A percentile compares a stretch with the other conserved stretches of the same genome.
Evolutionary conservation across 2,888 invertebrate genomes (phyloP).

Genomic region (Osmoderma eremita): DNA sequence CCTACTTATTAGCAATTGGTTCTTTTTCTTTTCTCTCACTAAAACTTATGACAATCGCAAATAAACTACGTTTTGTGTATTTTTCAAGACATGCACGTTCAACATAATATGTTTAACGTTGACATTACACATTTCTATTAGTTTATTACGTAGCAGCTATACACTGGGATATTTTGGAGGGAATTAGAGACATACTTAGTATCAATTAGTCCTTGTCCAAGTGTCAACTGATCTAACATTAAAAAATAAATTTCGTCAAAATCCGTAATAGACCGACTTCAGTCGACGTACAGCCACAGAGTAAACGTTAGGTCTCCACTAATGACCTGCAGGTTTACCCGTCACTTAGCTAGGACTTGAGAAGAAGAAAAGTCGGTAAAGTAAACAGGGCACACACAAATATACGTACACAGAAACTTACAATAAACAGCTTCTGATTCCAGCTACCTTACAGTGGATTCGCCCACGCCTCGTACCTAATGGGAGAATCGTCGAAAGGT

Average conservation of each 20-base stretch:
- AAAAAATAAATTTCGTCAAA: conserved; percentile 38
- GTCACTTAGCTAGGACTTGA: conserved; percentile 48
- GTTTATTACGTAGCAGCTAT: conserved; percentile 23
- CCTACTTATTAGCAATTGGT: conserved; percentile 11
- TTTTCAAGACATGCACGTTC: conserved; percentile 14
- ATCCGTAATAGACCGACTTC: conserved; percentile 35
- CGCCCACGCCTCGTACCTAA: conserved; percentile 36
- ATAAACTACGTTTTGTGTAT: conserved; percentile 32
- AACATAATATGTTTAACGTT: conserved; percentile 32
- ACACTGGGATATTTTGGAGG: conserved; percentile 21
- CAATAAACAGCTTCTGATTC: conserved; percentile 48
- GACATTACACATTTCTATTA: conserved; percentile 27
- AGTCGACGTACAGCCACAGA: conserved; percentile 27
- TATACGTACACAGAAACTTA: conserved; percentile 38
- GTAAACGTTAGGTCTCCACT: conserved; percentile 40
- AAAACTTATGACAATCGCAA: conserved; percentile 34
- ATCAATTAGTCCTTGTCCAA: conserved; percentile 31
- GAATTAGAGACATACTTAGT: conserved; percentile 34
- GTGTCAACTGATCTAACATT: conserved; percentile 34
- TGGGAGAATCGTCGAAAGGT: conserved; percentile 37
- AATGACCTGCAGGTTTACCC: conserved; percentile 47
- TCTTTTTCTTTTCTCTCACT: not conserved
- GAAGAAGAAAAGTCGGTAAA: conserved; percentile 47
- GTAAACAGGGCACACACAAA: conserved; percentile 40
- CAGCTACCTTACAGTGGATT: conserved; percentile 38